Evolutionary conservation across 2,797 vertebrate genomes (phyloP), one percentile per base, ranked within the genome.

Genomic region (Synaphobranchus kaupii): DNA sequence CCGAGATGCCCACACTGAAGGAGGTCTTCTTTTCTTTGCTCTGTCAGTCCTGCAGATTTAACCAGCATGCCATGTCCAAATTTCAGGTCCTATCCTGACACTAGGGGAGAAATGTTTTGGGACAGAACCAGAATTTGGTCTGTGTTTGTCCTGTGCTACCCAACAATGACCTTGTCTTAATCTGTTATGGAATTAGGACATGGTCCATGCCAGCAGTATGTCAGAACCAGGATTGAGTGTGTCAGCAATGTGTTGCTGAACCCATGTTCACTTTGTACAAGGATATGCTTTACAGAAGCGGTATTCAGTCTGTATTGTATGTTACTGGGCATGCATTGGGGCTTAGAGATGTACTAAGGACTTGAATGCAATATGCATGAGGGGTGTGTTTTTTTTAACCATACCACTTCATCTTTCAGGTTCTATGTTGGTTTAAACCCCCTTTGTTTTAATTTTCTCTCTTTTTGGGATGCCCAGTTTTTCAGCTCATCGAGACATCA

Each of bases 1-100:
- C 85, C 78, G 68, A 0, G 56, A 89, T 81, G 31, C 85, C 83
- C 87, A 86, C 71, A 91, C 89, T 91, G 25, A 39, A 76, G 15
- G 12, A 2, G 31, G 31, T 12, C 7, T 50, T 25, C 25, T 6
- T 52, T 82, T 81, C 54, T 83, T 54, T 86, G 17, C 56, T 54
- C 47, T 54, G 31, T 39, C 48, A 31, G 60, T 63, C 31, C 83
- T 85, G 83, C 83, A 52, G 13, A 56, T 56, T 84, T 84, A 20
- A 50, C 44, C 58, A 54, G 44, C 17, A 60, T 87, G 60, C 44
- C 83, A 54, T 83, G 63, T 60, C 80, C 66, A 28, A 52, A 52
- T 52, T 68, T 87, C 60, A 87, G 66, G 78, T 39, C 78, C 39
- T 25, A 28, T 81, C 56, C 15, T 82, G 86, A 86, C 60, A 78